phyloP scores from a whole-genome alignment of 2,797 vertebrate genomes.

The Arnoldichthys spilopterus region DNA sequence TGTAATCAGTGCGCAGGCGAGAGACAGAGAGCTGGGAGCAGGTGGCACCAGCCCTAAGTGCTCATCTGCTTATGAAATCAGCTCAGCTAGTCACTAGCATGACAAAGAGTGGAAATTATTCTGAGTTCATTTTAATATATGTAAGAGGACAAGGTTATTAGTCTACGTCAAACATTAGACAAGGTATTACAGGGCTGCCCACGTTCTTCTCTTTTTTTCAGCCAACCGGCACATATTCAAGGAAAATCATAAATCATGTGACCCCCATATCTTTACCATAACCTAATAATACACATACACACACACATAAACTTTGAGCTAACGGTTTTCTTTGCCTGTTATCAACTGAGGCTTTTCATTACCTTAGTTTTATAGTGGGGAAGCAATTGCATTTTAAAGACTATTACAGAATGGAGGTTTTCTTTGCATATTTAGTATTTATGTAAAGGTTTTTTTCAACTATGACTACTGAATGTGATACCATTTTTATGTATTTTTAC shows the following conservation, averaged over 20 bases:
- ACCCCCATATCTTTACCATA: neutral
- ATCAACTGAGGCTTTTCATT: neutral
- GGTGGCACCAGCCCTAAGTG: constrained; percentile 53
- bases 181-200: neutral
- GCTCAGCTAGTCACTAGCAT: constrained; percentile 31
- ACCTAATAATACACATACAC: neutral
- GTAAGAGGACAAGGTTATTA: constrained; percentile 39
- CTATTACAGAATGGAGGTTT: too few species aligned
- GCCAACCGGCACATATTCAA: neutral
- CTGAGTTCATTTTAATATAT: constrained; percentile 42
- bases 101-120: constrained; percentile 41
- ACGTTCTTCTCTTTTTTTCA: constrained; percentile 9
- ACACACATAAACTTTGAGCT: neutral
- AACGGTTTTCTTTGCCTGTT: neutral
- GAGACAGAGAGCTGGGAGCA: constrained; percentile 49
- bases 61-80: constrained; percentile 54
- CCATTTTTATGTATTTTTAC: too few species aligned
- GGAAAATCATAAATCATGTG: constrained; percentile 18
- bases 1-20: constrained; percentile 52
- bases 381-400: neutral
- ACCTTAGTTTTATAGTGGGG: neutral
- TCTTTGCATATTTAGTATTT: too few species aligned
- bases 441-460: too few species aligned
- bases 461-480: too few species aligned
- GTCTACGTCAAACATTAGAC: constrained; percentile 28